These are phyloP conservation scores for Drosophila murphyi DNA, from an alignment of 1,140 invertebrate genomes.

Conservation along the genomic window DNA sequence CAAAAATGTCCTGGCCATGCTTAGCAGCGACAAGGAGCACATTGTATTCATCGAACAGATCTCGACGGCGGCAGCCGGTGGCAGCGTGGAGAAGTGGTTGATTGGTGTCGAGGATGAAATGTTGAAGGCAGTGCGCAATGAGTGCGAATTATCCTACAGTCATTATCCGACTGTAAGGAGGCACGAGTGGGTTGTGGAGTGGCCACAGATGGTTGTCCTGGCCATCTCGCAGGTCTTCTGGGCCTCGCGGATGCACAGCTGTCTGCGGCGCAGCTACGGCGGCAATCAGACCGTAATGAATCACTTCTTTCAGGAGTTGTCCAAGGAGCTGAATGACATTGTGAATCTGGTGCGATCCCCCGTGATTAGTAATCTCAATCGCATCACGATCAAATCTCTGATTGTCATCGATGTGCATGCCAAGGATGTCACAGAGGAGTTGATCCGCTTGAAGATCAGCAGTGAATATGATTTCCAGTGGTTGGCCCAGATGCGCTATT, in stretches of 20 bases:
- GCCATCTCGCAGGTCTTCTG: slow-evolving; percentile 95
- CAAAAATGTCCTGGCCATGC: slow-evolving; percentile 93
- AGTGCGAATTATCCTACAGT: slow-evolving; percentile 89
- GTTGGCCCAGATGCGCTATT: slow-evolving; percentile 95
- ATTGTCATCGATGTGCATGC: slow-evolving; percentile 97
- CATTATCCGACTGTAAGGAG: slow-evolving; percentile 89
- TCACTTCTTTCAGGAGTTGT: slow-evolving; percentile 86
- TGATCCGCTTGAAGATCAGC: slow-evolving; percentile 89
- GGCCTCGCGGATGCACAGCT: slow-evolving; percentile 91
- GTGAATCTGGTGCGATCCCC: slow-evolving; percentile 87
- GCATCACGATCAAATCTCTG: slow-evolving; percentile 93
- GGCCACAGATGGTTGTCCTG: slow-evolving; percentile 95
- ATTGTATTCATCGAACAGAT: slow-evolving; percentile 90
- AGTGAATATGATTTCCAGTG: slow-evolving; percentile 95
- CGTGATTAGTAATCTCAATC: slow-evolving; percentile 86
- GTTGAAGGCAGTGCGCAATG: slow-evolving; percentile 89
- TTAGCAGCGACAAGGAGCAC: slow-evolving; percentile 93
- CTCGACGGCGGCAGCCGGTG: slow-evolving; percentile 91
- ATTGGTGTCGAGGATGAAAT: slow-evolving; percentile 94
- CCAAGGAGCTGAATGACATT: slow-evolving; percentile 88
- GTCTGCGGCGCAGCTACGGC: slow-evolving; percentile 85
- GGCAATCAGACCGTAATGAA: slow-evolving; percentile 86
- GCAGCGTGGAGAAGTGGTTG: slow-evolving; percentile 97
- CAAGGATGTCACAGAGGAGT: slow-evolving; percentile 92
- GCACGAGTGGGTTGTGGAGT: slow-evolving; percentile 91